Conservation (phyloP, 2,888 invertebrate species). For the Ectemnius lituratus region DNA sequence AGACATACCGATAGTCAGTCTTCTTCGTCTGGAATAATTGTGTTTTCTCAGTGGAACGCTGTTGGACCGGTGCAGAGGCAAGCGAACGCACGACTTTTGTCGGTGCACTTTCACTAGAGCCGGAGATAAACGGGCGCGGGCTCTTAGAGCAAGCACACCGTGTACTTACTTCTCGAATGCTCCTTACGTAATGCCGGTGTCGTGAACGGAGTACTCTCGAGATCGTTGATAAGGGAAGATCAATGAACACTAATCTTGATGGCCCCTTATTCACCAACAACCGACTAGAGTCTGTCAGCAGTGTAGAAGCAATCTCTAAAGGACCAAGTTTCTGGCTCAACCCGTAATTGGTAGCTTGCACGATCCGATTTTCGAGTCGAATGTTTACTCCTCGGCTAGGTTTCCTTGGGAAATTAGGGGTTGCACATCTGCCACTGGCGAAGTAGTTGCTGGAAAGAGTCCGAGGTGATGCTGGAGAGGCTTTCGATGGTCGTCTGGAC, state of each 20-base stretch:
- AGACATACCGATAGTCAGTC: constrained; percentile 8
- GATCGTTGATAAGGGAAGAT: constrained; percentile 2
- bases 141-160: background rate
- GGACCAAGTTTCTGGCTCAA: too few species aligned
- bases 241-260: constrained; percentile 1
- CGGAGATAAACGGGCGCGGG: constrained; percentile 4
- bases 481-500: constrained; percentile 12
- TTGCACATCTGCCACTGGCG: too few species aligned
- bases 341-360: too few species aligned
- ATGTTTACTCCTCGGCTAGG: too few species aligned
- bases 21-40: constrained; percentile 31
- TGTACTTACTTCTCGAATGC: background rate
- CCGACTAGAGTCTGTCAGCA: too few species aligned
- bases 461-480: background rate
- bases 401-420: too few species aligned
- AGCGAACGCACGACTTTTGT: constrained; percentile 2
- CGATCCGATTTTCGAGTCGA: too few species aligned
- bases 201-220: constrained; percentile 1
- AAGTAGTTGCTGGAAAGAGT: too few species aligned
- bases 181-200: constrained; percentile 3
- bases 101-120: constrained; percentile 7
- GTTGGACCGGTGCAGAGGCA: constrained; percentile 1
- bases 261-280: background rate
- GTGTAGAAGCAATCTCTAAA: too few species aligned
- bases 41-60: constrained; percentile 23